Evolutionary conservation across 2,797 vertebrate species (phyloP).

Genomic region (Cyclura pinguis): DNA sequence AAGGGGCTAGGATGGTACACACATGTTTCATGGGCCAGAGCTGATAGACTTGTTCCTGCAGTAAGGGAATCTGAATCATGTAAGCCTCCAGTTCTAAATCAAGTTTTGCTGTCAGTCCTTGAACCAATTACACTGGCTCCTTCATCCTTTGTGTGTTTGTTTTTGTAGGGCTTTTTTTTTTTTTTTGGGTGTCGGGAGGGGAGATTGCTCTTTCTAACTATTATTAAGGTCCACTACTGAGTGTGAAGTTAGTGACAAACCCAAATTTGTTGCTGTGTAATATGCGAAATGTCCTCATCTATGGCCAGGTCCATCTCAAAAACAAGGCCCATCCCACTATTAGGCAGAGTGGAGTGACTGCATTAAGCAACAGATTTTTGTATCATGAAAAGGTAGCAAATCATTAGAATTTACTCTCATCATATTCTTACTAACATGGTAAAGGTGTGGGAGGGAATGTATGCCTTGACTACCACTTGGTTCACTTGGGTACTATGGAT

Average conservation of each 20-base stretch:
- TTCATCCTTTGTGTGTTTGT: not conserved
- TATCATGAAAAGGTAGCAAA: not conserved
- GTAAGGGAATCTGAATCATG: slow-evolving; percentile 16
- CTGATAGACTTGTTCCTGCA: slow-evolving; percentile 9
- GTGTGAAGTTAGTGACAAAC: not conserved
- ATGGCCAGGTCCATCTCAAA: not conserved
- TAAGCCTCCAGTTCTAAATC: not conserved
- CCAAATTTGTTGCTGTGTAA: not conserved
- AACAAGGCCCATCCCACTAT: not conserved
- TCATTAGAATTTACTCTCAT: not conserved
- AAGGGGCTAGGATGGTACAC: slow-evolving; percentile 36
- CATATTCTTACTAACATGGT: not conserved
- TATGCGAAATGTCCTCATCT: not conserved
- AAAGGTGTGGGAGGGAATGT: not conserved
- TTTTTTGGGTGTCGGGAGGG: not conserved
- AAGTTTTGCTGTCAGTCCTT: not conserved
- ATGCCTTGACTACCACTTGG: not conserved
- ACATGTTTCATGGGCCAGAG: slow-evolving; percentile 28
- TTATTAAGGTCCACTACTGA: not conserved
- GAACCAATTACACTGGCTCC: not conserved
- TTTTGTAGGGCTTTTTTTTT: no score
- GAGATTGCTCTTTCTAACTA: not conserved
- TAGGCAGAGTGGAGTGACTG: not conserved
- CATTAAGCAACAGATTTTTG: not conserved
- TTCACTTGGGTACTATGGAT: not conserved